phyloP scores from a whole-genome alignment of 2,113 vertebrate species.

The Acinonyx jubatus region DNA sequence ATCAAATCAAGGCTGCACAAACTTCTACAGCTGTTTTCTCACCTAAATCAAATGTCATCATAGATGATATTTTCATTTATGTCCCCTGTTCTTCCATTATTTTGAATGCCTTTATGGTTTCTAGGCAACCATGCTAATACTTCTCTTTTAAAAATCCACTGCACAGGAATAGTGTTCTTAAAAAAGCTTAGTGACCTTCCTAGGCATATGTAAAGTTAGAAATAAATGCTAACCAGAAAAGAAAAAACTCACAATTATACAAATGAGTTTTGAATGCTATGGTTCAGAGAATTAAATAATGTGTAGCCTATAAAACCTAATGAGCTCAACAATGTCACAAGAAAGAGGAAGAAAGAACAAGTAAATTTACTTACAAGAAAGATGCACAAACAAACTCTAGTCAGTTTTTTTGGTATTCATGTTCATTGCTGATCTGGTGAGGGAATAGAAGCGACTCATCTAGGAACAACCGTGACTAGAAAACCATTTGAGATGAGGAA shows the following conservation, averaged over 20 bases:
- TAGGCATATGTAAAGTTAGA: conserved; percentile 61
- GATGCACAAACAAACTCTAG: background rate
- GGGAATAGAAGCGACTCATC: background rate
- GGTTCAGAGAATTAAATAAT: background rate
- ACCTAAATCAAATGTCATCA: conserved; percentile 77
- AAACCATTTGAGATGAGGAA: background rate
- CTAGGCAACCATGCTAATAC: conserved; percentile 82
- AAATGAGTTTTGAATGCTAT: conserved; percentile 10
- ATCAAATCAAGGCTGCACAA: conserved; percentile 65
- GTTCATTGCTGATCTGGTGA: background rate
- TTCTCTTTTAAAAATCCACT: conserved; percentile 65
- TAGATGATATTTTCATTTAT: conserved; percentile 82
- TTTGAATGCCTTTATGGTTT: conserved; percentile 81
- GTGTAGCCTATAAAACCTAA: background rate
- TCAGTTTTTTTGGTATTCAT: background rate
- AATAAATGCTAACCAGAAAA: background rate
- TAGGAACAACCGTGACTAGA: background rate
- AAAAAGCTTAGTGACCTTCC: conserved; percentile 2
- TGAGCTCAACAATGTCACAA: background rate
- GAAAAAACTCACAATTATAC: background rate
- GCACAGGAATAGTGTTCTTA: conserved; percentile 71
- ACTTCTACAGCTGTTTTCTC: conserved; percentile 65
- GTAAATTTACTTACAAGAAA: background rate
- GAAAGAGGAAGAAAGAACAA: background rate
- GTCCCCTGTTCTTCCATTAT: conserved; percentile 71